A percentile compares a stretch with the other conserved stretches of the same genome.
These are phyloP conservation scores for Rhagoletis pomonella DNA, from an alignment of 1,140 invertebrate species.

Conservation along the genomic window DNA sequence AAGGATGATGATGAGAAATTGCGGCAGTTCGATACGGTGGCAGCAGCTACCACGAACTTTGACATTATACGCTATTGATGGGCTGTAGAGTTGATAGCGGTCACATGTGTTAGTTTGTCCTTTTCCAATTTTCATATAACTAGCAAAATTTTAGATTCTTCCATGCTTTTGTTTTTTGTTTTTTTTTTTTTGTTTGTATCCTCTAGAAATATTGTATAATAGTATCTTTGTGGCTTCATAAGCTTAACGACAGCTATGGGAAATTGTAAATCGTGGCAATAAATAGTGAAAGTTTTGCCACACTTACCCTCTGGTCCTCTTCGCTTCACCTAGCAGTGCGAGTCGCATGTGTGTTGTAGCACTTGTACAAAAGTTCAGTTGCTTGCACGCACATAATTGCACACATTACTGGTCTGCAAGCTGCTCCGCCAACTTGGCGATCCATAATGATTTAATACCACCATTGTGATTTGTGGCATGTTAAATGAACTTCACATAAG, in stretches of 20 bases:
- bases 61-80: too few relatives aligned
- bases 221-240: not conserved
- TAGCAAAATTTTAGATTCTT: too few relatives aligned
- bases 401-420: not conserved
- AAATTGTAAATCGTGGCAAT: conserved; percentile 15
- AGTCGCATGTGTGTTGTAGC: not conserved
- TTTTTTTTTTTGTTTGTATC: not conserved
- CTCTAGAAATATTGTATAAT: not conserved
- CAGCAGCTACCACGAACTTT: too few relatives aligned
- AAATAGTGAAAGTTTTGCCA: conserved; percentile 2
- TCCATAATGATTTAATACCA: not conserved
- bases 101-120: too few relatives aligned
- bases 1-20: not conserved
- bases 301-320: not conserved
- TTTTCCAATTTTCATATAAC: too few relatives aligned
- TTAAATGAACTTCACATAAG: conserved; percentile 3
- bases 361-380: not conserved
- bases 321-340: not conserved
- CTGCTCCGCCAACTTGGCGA: not conserved
- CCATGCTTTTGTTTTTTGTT: too few relatives aligned
- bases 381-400: not conserved
- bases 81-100: too few relatives aligned
- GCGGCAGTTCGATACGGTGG: not conserved
- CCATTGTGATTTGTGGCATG: conserved; percentile 43
- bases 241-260: conserved; percentile 38